Percentiles rank a stretch among this genome's conserved stretches.
phyloP scores from a whole-genome alignment of 2,888 invertebrate species.

The Caenorhabditis imperialis region DNA sequence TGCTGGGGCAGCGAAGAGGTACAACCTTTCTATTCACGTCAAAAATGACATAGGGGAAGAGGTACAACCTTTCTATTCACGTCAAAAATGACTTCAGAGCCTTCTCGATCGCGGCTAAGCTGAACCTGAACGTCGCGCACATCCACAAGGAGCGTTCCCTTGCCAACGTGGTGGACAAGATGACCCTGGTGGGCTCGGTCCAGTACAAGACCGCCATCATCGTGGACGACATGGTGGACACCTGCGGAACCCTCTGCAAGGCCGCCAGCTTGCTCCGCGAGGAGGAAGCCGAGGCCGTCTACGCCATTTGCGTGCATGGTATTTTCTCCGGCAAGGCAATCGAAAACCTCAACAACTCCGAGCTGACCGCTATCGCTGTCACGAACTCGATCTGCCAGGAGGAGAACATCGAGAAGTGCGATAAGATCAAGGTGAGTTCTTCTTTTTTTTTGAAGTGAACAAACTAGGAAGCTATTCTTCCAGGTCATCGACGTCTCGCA shows the following conservation, averaged over 20 bases:
- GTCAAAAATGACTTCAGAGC: too few relatives aligned
- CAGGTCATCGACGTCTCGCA: conserved; percentile 99
- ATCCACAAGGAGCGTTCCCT: conserved; percentile 96
- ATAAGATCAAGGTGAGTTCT: conserved; percentile 85
- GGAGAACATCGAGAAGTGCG: conserved; percentile 91
- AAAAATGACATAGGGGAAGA: background rate
- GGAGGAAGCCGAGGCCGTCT: conserved; percentile 82
- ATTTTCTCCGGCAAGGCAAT: conserved; percentile 96
- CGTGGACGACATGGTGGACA: conserved; percentile 97
- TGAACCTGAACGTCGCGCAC: conserved; percentile 95
- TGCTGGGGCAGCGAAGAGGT: conserved; percentile 92
- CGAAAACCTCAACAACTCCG: conserved; percentile 91
- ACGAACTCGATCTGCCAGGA: conserved; percentile 97
- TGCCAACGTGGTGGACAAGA: conserved; percentile 94
- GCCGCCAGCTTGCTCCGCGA: conserved; percentile 93
- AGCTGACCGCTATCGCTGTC: conserved; percentile 94
- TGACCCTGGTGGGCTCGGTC: conserved; percentile 96
- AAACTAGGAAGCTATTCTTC: too few relatives aligned
- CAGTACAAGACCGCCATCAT: conserved; percentile 90
- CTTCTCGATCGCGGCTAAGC: conserved; percentile 86
- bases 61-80: background rate
- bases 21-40: too few relatives aligned
- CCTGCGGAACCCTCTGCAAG: conserved; percentile 94
- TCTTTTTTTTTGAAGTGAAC: too few relatives aligned
- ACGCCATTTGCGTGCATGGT: conserved; percentile 93